These are phyloP conservation scores for Lithophane leautieri DNA, from an alignment of 2,888 invertebrate species.

Conservation along the genomic window DNA sequence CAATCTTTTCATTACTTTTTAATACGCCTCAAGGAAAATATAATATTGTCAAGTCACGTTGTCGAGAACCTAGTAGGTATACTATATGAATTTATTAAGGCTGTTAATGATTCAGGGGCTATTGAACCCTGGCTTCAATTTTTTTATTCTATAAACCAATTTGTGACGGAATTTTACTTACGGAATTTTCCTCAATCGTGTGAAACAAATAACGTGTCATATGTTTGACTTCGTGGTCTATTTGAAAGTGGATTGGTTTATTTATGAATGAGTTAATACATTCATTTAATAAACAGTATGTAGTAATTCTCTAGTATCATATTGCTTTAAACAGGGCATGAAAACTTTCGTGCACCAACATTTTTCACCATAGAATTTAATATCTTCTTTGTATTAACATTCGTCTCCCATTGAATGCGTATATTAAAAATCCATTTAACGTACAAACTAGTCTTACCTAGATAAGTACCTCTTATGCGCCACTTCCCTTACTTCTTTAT, in stretches of 20 bases:
- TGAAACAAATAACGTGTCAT: constrained; percentile 11
- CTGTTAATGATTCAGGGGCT: constrained; percentile 44
- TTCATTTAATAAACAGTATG: too few species aligned
- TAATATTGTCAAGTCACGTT: constrained; percentile 33
- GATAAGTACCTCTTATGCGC: background rate
- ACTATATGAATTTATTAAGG: constrained; percentile 33
- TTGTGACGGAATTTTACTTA: constrained; percentile 22
- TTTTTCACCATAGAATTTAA: background rate
- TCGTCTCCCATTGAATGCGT: background rate
- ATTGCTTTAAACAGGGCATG: background rate
- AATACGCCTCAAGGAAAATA: constrained; percentile 29
- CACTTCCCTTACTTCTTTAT: constrained; percentile 29
- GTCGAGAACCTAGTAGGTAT: constrained; percentile 13
- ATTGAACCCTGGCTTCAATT: constrained; percentile 33
- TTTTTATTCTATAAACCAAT: constrained; percentile 48
- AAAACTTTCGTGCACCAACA: background rate
- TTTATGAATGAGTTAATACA: too few species aligned
- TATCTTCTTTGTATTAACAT: background rate
- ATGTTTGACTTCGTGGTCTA: constrained; percentile 2
- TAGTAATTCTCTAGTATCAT: too few species aligned
- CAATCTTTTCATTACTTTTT: constrained; percentile 24
- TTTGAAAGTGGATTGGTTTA: too few species aligned
- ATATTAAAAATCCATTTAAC: background rate
- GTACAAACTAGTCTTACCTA: background rate
- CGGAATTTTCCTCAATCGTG: constrained; percentile 32